phyloP scores from a whole-genome alignment of 1,140 invertebrate species.

The Drusus annulatus region DNA sequence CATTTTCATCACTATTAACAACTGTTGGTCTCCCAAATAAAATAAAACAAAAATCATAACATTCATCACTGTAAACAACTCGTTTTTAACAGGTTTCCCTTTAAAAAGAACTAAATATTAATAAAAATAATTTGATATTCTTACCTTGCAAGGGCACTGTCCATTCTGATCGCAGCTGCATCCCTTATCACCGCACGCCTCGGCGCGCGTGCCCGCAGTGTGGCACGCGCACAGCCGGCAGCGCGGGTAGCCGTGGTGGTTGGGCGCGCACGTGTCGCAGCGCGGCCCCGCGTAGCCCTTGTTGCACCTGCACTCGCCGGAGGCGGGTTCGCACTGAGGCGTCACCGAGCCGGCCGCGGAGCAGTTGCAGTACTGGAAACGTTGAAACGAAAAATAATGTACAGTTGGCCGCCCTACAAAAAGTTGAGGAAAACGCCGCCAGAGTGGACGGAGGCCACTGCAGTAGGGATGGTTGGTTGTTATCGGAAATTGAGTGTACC shows the following conservation, averaged over 20 bases:
- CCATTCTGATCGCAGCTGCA: constrained; percentile 86
- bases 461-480: too few relatives aligned
- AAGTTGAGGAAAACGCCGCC: too few relatives aligned
- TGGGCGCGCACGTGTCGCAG: constrained; percentile 87
- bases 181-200: constrained; percentile 74
- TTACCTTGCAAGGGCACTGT: constrained; percentile 89
- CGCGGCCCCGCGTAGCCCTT: constrained; percentile 84
- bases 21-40: too few relatives aligned
- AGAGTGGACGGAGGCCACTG: too few relatives aligned
- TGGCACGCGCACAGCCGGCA: constrained; percentile 89
- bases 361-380: constrained; percentile 81
- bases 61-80: too few relatives aligned
- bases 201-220: constrained; percentile 76
- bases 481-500: too few relatives aligned
- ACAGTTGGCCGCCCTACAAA: too few relatives aligned
- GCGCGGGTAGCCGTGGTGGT: constrained; percentile 91
- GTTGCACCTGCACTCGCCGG: constrained; percentile 87
- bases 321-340: constrained; percentile 80
- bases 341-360: constrained; percentile 78
- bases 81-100: too few relatives aligned
- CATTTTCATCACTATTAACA: too few relatives aligned
- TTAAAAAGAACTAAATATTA: too few relatives aligned
- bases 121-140: background rate
- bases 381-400: too few relatives aligned
- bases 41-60: too few relatives aligned